phyloP scores from a whole-genome alignment of 1,140 invertebrate genomes.

The Drosophila parabipectinata region DNA sequence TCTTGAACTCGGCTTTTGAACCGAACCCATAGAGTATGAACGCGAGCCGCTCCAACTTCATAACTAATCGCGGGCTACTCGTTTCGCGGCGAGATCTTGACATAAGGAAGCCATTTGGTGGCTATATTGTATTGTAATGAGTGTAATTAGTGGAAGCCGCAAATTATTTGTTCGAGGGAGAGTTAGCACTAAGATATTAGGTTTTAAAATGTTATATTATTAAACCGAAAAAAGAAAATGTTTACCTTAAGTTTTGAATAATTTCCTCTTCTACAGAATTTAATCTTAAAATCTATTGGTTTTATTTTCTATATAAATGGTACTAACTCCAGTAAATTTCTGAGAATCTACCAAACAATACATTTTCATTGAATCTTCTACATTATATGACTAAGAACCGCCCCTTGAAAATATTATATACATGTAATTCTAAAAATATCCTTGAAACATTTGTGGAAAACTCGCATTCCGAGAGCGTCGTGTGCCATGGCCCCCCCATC shows the following conservation, averaged over 20 bases:
- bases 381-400: background rate
- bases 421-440: constrained; percentile 1
- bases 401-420: background rate
- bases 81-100: constrained; percentile 31
- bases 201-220: background rate
- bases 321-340: too few relatives aligned
- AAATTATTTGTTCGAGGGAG: background rate
- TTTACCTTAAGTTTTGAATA: background rate
- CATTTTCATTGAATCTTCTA: background rate
- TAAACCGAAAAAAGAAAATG: background rate
- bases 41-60: constrained; percentile 34
- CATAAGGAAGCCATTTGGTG: constrained; percentile 46
- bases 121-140: constrained; percentile 50
- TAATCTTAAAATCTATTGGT: too few relatives aligned
- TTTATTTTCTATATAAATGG: too few relatives aligned
- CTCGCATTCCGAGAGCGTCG: constrained; percentile 20
- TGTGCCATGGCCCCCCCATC: constrained; percentile 25
- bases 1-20: constrained; percentile 53
- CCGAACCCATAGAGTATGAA: constrained; percentile 13
- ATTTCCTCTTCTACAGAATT: too few relatives aligned
- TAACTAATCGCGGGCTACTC: constrained; percentile 40
- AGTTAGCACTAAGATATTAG: background rate
- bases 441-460: constrained; percentile 12
- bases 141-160: constrained; percentile 41
- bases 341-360: too few relatives aligned